Evolutionary conservation across 2,888 invertebrate genomes (phyloP).

Genomic region (Carpatolechia fugitivella): DNA sequence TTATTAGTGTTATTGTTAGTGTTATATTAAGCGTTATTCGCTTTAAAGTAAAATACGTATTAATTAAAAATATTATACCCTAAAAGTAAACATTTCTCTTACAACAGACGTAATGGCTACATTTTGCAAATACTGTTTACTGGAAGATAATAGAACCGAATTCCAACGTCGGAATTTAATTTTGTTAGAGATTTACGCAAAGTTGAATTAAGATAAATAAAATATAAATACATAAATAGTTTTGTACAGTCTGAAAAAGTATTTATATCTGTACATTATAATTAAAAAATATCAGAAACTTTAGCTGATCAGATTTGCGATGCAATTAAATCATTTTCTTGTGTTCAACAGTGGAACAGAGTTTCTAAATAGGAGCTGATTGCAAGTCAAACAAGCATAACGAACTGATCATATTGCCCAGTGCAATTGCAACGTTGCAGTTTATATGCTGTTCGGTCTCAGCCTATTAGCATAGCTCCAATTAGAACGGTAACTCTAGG

Average conservation of each 20-base stretch:
- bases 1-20: too few species aligned
- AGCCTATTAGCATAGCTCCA: background rate
- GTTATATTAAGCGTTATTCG: too few species aligned
- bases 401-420: background rate
- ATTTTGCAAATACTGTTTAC: too few species aligned
- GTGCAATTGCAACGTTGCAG: background rate
- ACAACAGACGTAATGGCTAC: too few species aligned
- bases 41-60: background rate
- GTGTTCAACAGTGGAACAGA: background rate
- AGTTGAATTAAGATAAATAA: background rate
- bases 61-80: too few species aligned
- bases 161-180: background rate
- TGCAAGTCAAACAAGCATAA: conserved; percentile 3
- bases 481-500: background rate
- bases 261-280: too few species aligned
- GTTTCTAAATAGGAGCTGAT: background rate
- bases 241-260: too few species aligned
- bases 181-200: background rate
- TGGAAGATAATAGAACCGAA: background rate
- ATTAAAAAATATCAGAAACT: too few species aligned
- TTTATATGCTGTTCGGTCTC: background rate
- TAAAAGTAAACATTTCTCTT: too few species aligned
- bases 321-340: background rate
- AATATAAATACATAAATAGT: too few species aligned
- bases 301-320: too few species aligned